Base-by-base conservation (phyloP, 2,113 vertebrate species). In the Propithecus coquereli region DNA sequence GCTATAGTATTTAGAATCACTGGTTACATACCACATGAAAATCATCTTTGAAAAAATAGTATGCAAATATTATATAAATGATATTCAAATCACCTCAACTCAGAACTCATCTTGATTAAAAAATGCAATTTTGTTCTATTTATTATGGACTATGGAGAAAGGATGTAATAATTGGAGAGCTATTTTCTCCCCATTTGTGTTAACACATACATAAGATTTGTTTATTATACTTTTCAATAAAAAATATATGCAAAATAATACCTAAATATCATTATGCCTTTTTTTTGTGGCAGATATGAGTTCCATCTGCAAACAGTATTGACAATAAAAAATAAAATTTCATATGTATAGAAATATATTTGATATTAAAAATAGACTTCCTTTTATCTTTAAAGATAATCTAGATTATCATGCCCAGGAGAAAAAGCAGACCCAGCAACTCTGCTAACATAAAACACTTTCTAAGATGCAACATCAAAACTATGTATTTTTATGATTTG, bases 31-130 rank as follows among this genome's bases (percentile, higher is more conserved):
- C 54, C 66, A 81, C 9, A 30, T 10, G 88, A 89, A 96, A 88
- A 87, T 70, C 81, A 54, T 61, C 18, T 91, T 94, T 70, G 40
- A 47, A 97, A 97, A 97, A 59, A 27, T 4, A 54, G 17, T 22
- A 9, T 76, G 43, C 52, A 94, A 25, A 90, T 40, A 89, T 43
- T 54, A 97, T 86, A 82, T 40, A 97, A 59, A 37, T 76, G 89
- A 74, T 45, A 37, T 32, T 96, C 50, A 65, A 43, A 93, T 57
- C 40, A 83, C 43, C 13, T 71, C 90, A 20, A 20, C 5, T 86
- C 79, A 81, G 70, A 92, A 84, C 37, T 61, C 94, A 1, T 17
- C 65, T 87, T 59, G 40, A 25, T 90, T 85, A 50, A 93, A 77
- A 96, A 70, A 96, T 87, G 32, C 2, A 84, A 37, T 54, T 73